Base-by-base conservation (phyloP, 2,113 vertebrate genomes). In the Taxidea taxus region DNA sequence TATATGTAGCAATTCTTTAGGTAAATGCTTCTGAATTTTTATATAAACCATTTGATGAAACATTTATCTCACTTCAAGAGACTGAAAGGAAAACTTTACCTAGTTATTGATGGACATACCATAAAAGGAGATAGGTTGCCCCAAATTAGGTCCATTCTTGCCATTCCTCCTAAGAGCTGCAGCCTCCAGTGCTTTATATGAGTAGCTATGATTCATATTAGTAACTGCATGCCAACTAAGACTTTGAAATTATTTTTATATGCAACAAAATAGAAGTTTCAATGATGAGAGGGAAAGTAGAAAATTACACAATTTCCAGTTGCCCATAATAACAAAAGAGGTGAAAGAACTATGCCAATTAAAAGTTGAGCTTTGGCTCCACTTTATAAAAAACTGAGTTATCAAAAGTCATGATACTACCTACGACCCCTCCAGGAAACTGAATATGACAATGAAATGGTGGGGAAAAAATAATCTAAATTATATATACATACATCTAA, bases 21-120 rank as follows among this genome's bases (percentile, higher is more conserved):
- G 54, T 66, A 96, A 80, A 88, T 85, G 11, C 27, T 74, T 56
- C 66, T 54, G 80, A 85, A 80, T 88, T 60, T 68, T 91, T 15
- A 75, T 68, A 81, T 68, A 51, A 89, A 89, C 85, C 25, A 81
- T 81, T n/a, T 85, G 29, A 54, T 70, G n/a, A 88, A 51, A 60
- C 8, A 39, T 66, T 66, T 66, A 62, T 68, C 42, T 88, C 70
- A 95, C 23, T 85, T 80, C 7, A 91, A 85, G 47, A 85, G 29
- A 56, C 47, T 37, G 85, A 66, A 51, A 7, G 60, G 34, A 44
- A 84, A 90, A 54, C 39, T 1, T 66, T n/a, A 9, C n/a, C 87
- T 84, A 31, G 16, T 75, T 74, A 66, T 12, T 77, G 70, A 62
- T 31, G 83, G 27, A 66, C 25, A 23, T 9, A 75, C 18, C 0